Evolutionary conservation across 2,888 invertebrate species (phyloP), one percentile per base, ranked within the genome.

Genomic region (Eilema caniola): DNA sequence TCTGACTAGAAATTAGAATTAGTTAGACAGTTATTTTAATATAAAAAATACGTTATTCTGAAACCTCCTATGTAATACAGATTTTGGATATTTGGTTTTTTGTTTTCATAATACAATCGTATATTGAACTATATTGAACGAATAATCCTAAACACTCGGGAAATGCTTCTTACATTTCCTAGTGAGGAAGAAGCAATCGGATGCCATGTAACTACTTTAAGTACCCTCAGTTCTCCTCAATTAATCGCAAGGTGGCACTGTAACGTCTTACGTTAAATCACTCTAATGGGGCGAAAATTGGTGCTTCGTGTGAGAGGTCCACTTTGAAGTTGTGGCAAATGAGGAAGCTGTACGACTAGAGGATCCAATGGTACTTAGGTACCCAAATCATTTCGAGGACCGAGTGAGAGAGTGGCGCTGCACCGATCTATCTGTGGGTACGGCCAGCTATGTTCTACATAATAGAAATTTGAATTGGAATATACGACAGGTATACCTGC

Each of bases 141-240:
- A 53, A n/a, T n/a, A 10, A n/a, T 20, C 10, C n/a, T n/a, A 3
- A 62, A 23, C 24, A 24, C 37, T 23, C 41, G 7, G 20, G 20
- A 20, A 57, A 14, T 80, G 74, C 78, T 73, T 66, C 64, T 24
- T 61, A n/a, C 20, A 53, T n/a, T 62, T 72, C 69, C 66, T 24
- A 66, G 68, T 33, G 71, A 66, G 31, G 63, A 70, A 64, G 67
- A 79, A 76, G 60, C 65, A 62, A 80, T 76, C 69, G 67, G 74
- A 53, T 64, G 62, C 73, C 67, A 62, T 53, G 62, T 61, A 25
- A 28, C 57, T 64, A 63, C 63, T 25, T 37, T 14, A 23, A 68
- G 72, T 57, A 62, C 73, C 69, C 73, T 71, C 37, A 57, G 66
- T 59, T 25, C 25, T 71, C 70, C 72, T 72, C 62, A 59, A 77